Conservation (phyloP, 1,140 invertebrate genomes). For the Lithobius niger region DNA sequence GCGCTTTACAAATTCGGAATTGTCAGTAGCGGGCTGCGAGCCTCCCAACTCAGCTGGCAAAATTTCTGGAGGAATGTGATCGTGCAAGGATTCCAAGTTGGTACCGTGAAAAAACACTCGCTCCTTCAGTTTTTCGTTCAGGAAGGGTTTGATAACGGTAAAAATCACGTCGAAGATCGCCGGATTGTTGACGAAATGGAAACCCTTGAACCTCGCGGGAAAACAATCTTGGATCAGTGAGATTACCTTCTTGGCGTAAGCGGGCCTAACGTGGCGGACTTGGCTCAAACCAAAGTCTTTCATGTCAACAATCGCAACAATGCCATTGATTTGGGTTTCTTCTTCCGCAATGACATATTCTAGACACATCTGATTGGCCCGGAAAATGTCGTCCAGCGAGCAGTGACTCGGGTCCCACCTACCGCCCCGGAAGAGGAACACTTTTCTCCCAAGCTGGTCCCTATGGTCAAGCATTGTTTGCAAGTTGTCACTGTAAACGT, state of each 20-base stretch:
- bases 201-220: constrained; percentile 71
- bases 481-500: too few relatives aligned
- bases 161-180: constrained; percentile 73
- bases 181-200: constrained; percentile 76
- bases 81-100: background rate
- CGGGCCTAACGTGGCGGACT: constrained; percentile 51
- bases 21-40: background rate
- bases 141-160: constrained; percentile 65
- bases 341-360: constrained; percentile 62
- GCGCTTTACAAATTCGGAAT: background rate
- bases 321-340: constrained; percentile 65
- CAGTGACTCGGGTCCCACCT: background rate
- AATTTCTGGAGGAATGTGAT: constrained; percentile 63
- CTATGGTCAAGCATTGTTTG: too few relatives aligned
- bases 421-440: too few relatives aligned
- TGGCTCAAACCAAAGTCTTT: constrained; percentile 69
- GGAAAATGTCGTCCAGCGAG: constrained; percentile 14
- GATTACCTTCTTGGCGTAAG: constrained; percentile 41
- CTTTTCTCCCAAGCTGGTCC: too few relatives aligned
- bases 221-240: constrained; percentile 54
- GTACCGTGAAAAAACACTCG: constrained; percentile 44
- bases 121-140: constrained; percentile 67
- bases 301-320: constrained; percentile 78
- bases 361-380: constrained; percentile 57
- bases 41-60: constrained; percentile 27